These are phyloP conservation scores for Parapsyche elsis DNA, from an alignment of 1,140 invertebrate genomes.

Conservation along the genomic window DNA sequence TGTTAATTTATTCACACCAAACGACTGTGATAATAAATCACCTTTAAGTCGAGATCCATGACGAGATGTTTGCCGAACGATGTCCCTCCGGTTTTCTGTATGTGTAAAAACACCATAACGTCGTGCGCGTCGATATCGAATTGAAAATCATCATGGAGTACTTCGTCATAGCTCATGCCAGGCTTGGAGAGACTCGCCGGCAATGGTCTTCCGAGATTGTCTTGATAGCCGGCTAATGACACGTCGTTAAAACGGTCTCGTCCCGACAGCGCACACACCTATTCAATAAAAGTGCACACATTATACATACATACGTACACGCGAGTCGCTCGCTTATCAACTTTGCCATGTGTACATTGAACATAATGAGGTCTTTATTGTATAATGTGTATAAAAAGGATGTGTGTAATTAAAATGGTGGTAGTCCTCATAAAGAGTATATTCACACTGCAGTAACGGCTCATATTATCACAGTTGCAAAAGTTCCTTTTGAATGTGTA, in stretches of 20 bases:
- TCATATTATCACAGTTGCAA: too few relatives aligned
- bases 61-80: slow-evolving; percentile 95
- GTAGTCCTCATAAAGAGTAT: not conserved
- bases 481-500: too few relatives aligned
- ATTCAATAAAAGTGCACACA: slow-evolving; percentile 18
- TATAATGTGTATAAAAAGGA: not conserved
- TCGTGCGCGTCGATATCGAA: slow-evolving; percentile 92
- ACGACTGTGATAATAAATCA: slow-evolving; percentile 48
- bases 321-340: too few relatives aligned
- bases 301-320: not conserved
- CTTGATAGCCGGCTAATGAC: slow-evolving; percentile 65
- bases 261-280: slow-evolving; percentile 80
- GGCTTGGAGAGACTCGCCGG: slow-evolving; percentile 66
- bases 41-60: slow-evolving; percentile 88
- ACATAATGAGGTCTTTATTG: too few relatives aligned
- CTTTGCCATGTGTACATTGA: not conserved
- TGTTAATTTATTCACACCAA: too few relatives aligned
- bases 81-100: slow-evolving; percentile 93
- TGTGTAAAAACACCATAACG: slow-evolving; percentile 98
- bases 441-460: too few relatives aligned
- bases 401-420: not conserved
- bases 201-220: slow-evolving; percentile 70
- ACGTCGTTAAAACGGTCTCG: slow-evolving; percentile 67
- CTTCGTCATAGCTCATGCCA: slow-evolving; percentile 82
- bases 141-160: slow-evolving; percentile 85